Percentiles rank a stretch among this genome's conserved stretches.
Conservation (phyloP, 2,888 invertebrate genomes). For the Liodrosophila aerea region DNA sequence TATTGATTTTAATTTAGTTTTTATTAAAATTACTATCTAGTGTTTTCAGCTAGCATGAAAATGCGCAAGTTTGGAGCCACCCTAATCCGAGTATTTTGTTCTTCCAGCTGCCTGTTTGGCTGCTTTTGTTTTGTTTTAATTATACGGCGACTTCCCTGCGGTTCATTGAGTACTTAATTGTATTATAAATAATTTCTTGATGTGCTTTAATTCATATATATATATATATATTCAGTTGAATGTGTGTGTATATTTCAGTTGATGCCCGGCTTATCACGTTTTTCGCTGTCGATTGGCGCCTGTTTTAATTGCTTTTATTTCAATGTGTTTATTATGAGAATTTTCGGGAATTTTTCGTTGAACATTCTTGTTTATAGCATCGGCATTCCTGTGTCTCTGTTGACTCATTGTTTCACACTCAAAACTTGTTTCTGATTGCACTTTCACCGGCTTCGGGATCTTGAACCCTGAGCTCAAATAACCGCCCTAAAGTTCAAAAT, state of each 20-base stretch:
- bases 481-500: constrained; percentile 37
- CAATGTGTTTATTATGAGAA: constrained; percentile 13
- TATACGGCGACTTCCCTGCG: constrained; percentile 58
- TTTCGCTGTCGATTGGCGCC: constrained; percentile 38
- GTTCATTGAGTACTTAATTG: constrained; percentile 77
- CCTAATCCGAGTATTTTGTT: not conserved
- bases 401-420: not conserved
- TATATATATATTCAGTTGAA: constrained; percentile 35
- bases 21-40: no score
- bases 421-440: constrained; percentile 1
- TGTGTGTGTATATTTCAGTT: constrained; percentile 21
- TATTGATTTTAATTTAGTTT: no score
- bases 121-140: constrained; percentile 39
- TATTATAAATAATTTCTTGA: constrained; percentile 20
- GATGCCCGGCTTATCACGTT: constrained; percentile 58
- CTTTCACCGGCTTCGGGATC: constrained; percentile 44
- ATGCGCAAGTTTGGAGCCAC: no score
- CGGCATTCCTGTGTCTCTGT: not conserved
- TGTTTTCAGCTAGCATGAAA: constrained; percentile 36
- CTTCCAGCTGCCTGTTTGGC: constrained; percentile 64
- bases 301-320: constrained; percentile 23
- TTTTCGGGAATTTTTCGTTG: constrained; percentile 3
- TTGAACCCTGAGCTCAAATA: constrained; percentile 29
- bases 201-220: constrained; percentile 1
- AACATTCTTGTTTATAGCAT: not conserved